phyloP scores from a whole-genome alignment of 2,888 invertebrate genomes.

The Chrysolina haemoptera region DNA sequence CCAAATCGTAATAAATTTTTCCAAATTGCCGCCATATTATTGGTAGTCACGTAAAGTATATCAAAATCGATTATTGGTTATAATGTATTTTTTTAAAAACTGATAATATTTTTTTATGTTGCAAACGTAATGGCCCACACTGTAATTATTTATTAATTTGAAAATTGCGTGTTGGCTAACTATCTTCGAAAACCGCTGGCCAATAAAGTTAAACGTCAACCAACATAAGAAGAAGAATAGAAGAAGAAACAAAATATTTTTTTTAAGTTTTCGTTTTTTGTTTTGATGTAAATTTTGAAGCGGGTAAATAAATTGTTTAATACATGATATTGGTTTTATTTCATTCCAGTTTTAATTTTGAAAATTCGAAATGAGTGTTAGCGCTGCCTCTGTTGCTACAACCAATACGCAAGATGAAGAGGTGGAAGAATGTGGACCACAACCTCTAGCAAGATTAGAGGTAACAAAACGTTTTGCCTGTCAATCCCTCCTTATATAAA shows the following conservation, averaged over 20 bases:
- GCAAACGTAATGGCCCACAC: too few relatives aligned
- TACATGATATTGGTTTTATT: background rate
- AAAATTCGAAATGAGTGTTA: conserved; percentile 55
- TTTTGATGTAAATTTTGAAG: background rate
- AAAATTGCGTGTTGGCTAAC: background rate
- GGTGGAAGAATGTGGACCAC: conserved; percentile 80
- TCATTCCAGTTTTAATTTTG: background rate
- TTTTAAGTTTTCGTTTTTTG: too few relatives aligned
- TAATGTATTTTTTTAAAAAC: too few relatives aligned
- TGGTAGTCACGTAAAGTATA: too few relatives aligned
- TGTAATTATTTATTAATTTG: too few relatives aligned
- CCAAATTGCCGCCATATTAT: too few relatives aligned
- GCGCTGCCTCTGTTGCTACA: conserved; percentile 70
- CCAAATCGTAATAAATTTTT: too few relatives aligned
- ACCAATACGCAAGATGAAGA: conserved; percentile 72
- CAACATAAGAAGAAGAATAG: background rate
- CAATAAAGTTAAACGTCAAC: background rate
- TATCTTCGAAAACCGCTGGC: background rate
- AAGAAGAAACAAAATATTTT: too few relatives aligned
- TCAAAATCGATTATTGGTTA: too few relatives aligned
- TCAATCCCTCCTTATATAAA: background rate
- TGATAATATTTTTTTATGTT: too few relatives aligned
- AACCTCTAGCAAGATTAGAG: conserved; percentile 81
- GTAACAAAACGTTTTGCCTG: conserved; percentile 67
- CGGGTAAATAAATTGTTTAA: background rate